Evolutionary conservation across 2,113 vertebrate species (phyloP).

Genomic region (Seriola dumerili): DNA sequence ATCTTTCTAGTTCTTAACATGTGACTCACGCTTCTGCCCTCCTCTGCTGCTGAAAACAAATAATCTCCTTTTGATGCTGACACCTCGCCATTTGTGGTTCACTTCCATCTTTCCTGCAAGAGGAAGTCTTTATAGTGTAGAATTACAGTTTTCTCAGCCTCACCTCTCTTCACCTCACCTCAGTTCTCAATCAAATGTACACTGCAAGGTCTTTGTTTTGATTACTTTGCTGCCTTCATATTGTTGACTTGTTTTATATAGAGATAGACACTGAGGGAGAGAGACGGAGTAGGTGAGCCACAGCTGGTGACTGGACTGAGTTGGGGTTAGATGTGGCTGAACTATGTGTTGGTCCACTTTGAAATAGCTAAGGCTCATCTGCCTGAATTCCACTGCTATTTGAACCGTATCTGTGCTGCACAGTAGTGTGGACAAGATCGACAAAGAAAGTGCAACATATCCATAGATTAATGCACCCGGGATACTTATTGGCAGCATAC

Average conservation of each 20-base stretch:
- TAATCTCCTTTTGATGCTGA: slow-evolving; percentile 54
- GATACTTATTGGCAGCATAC: slow-evolving; percentile 26
- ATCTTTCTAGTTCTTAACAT: slow-evolving; percentile 11
- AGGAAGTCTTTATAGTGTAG: slow-evolving; percentile 40
- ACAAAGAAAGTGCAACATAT: slow-evolving; percentile 54
- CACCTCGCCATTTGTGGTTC: slow-evolving; percentile 42
- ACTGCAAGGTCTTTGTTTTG: slow-evolving; percentile 59
- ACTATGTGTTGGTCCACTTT: slow-evolving; percentile 38
- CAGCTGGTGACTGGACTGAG: slow-evolving; percentile 41
- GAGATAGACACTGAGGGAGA: slow-evolving; percentile 36
- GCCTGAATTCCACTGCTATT: slow-evolving; percentile 47
- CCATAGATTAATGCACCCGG: slow-evolving; percentile 41
- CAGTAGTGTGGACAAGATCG: slow-evolving; percentile 44
- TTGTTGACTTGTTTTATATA: slow-evolving; percentile 59
- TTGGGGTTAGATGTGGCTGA: slow-evolving; percentile 50
- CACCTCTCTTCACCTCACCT: slow-evolving; percentile 46
- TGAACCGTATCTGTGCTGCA: slow-evolving; percentile 39
- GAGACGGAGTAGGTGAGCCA: slow-evolving; percentile 33
- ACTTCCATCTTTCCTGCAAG: slow-evolving; percentile 44
- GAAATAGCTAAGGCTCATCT: slow-evolving; percentile 47
- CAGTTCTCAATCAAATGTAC: slow-evolving; percentile 55
- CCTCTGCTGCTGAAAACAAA: slow-evolving; percentile 53
- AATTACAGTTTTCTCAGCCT: slow-evolving; percentile 48
- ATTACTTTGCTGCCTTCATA: slow-evolving; percentile 56
- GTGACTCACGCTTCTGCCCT: slow-evolving; percentile 30